Evolutionary conservation across 2,797 vertebrate genomes (phyloP).

Genomic region (Mallotus villosus): DNA sequence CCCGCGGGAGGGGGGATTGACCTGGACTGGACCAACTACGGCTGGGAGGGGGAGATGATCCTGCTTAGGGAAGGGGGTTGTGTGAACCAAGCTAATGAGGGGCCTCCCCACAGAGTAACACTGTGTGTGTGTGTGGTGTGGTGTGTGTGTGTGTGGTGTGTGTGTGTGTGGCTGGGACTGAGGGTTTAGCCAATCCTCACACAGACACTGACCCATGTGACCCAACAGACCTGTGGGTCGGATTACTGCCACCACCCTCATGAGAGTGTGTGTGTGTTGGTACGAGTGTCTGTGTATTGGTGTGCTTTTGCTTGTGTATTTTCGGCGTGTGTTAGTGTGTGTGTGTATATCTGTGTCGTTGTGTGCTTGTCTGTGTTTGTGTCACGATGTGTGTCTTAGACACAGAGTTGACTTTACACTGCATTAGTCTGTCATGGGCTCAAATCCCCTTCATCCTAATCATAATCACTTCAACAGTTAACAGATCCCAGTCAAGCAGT

Average conservation of each 20-base stretch:
- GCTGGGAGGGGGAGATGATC: constrained; percentile 70
- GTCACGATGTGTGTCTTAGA: background rate
- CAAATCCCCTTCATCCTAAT: constrained; percentile 48
- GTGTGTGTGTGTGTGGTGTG: constrained; percentile 25
- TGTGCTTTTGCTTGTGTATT: background rate
- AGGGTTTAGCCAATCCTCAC: constrained; percentile 54
- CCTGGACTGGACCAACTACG: constrained; percentile 62
- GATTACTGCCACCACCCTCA: constrained; percentile 50
- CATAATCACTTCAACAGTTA: constrained; percentile 66
- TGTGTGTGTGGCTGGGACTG: constrained; percentile 49
- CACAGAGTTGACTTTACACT: background rate
- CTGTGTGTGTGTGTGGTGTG: constrained; percentile 31
- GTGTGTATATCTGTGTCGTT: constrained; percentile 2
- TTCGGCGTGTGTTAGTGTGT: background rate
- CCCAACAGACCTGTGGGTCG: constrained; percentile 50
- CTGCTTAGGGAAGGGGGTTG: constrained; percentile 66
- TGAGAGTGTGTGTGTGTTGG: constrained; percentile 17
- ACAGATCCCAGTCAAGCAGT: constrained; percentile 6
- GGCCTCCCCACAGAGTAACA: constrained; percentile 41
- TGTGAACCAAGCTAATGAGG: constrained; percentile 73
- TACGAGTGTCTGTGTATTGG: constrained; percentile 2
- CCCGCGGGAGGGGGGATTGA: constrained; percentile 48
- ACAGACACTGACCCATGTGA: constrained; percentile 64
- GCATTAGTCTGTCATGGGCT: background rate
- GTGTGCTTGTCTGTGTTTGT: background rate